Evolutionary conservation across 2,888 invertebrate species (phyloP).

Genomic region (Germaria angustata): DNA sequence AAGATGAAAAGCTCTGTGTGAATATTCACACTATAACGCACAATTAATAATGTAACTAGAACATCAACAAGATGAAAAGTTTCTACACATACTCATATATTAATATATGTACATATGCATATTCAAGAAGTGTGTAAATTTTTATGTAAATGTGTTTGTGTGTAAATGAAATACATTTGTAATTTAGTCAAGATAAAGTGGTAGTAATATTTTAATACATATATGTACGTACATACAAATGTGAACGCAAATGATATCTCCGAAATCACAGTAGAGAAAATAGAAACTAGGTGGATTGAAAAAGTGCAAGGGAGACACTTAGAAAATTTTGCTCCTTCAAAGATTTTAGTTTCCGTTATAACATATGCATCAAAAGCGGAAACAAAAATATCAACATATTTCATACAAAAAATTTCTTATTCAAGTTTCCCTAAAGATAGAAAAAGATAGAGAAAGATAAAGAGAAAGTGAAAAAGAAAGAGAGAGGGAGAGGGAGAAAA

Average conservation of each 20-base stretch:
- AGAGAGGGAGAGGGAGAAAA: no score
- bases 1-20: slow-evolving; percentile 20
- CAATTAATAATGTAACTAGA: slow-evolving; percentile 55
- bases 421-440: no score
- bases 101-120: neutral
- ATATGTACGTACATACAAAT: neutral
- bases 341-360: no score
- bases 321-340: no score
- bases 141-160: neutral
- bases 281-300: no score
- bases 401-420: no score
- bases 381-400: no score
- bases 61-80: neutral
- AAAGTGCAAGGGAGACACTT: no score
- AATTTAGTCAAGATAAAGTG: neutral
- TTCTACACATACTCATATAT: neutral
- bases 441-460: no score
- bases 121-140: neutral
- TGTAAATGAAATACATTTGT: neutral
- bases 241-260: neutral
- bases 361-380: no score
- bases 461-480: no score
- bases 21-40: slow-evolving; percentile 55
- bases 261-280: neutral
- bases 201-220: neutral